Evolutionary conservation across 2,888 invertebrate genomes (phyloP), one percentile per base, ranked within the genome.

Genomic region (Euplexia lucipara): DNA sequence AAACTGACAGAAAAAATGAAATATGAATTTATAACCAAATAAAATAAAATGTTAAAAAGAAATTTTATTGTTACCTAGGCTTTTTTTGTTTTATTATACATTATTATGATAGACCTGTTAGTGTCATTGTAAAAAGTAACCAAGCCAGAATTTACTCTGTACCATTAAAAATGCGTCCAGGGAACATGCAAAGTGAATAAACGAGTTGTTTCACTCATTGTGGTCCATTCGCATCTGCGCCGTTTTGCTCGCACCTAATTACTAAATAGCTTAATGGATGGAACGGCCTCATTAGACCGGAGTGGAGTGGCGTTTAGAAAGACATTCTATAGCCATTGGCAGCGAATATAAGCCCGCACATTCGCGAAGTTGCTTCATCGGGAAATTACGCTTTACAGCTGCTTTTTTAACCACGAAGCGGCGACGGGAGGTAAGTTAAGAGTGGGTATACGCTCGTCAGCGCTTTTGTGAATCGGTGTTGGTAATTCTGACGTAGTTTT

Each of bases 201-300:
- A 83, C 78, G 81, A 81, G 78, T 83, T 83, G 82, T 82, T 82
- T 73, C 70, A 75, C 78, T 79, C 82, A 83, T 82, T 87, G 88
- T 78, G 88, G 90, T 88, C 87, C 85, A 85, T 89, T 88, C 85
- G 79, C 85, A 82, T 83, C 83, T 83, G 78, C 76, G 73, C 70
- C 74, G 72, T 67, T 68, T 82, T 78, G 82, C 88, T 89, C 81
- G 83, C 91, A 90, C 91, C 91, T 92, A 92, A 92, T 93, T 92
- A 91, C 91, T 90, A 88, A 93, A 92, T 90, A 89, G 91, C 90
- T 85, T 91, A 92, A 91, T 92, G 92, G 89, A 90, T 90, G 87
- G 87, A 88, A 86, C 88, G 86, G 84, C 78, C 89, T 93, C 91
- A 91, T 93, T 92, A 91, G 82, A 83, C 79, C 77, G 71, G 81